These are phyloP conservation scores for Subacronicta megacephala DNA, from an alignment of 2,888 invertebrate genomes.

Conservation along the genomic window DNA sequence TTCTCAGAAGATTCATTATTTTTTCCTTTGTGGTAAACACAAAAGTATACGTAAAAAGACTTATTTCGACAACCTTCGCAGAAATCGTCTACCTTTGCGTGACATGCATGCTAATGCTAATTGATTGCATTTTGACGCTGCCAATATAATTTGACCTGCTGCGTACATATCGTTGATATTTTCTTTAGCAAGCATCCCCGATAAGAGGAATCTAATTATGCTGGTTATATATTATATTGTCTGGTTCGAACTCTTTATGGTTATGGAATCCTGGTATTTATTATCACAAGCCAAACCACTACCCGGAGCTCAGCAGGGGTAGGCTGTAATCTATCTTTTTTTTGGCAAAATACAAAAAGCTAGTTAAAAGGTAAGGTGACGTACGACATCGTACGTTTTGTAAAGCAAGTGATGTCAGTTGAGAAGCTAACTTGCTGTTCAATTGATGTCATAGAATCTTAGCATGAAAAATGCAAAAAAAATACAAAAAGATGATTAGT, in stretches of 20 bases:
- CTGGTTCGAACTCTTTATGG: constrained; percentile 2
- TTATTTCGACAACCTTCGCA: constrained; percentile 23
- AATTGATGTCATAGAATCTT: too few species aligned
- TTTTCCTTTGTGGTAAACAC: constrained; percentile 18
- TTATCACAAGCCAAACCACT: not conserved
- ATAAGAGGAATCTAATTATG: not conserved
- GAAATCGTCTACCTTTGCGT: constrained; percentile 17
- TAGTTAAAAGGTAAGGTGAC: too few species aligned
- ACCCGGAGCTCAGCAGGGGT: too few species aligned
- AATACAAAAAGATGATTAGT: too few species aligned
- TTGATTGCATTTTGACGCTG: constrained; percentile 10
- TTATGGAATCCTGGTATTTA: constrained; percentile 6
- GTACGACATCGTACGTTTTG: too few species aligned
- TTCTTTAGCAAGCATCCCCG: not conserved
- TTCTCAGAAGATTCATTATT: constrained; percentile 17
- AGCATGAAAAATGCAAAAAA: too few species aligned
- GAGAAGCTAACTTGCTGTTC: too few species aligned
- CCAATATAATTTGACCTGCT: not conserved
- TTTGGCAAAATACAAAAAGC: too few species aligned
- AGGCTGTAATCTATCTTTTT: too few species aligned
- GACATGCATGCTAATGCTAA: constrained; percentile 21
- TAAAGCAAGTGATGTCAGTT: too few species aligned
- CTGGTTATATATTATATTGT: constrained; percentile 10
- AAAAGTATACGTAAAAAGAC: constrained; percentile 18
- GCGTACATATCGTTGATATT: not conserved